These are phyloP conservation scores for Tholera decimalis DNA, from an alignment of 2,888 invertebrate species.

Conservation along the genomic window DNA sequence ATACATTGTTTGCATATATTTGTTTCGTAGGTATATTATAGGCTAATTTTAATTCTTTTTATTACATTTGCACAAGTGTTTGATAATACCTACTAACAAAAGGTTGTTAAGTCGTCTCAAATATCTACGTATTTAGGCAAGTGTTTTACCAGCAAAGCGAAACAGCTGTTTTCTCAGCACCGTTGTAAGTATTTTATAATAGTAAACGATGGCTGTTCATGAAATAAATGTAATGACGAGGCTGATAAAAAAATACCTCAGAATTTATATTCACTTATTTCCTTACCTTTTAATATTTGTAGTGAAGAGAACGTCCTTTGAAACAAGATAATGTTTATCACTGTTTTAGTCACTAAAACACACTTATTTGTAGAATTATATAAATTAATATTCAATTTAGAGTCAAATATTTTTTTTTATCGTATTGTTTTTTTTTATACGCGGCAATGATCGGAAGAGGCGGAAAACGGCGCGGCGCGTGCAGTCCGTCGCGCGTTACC, in stretches of 20 bases:
- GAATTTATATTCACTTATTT: slow-evolving; percentile 18
- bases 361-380: slow-evolving; percentile 18
- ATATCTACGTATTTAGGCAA: no score
- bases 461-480: slow-evolving; percentile 68
- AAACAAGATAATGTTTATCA: slow-evolving; percentile 56
- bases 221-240: slow-evolving; percentile 33
- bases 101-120: no score
- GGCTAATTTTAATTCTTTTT: no score
- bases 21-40: no score
- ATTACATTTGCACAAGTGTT: not conserved
- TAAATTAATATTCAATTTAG: slow-evolving; percentile 5
- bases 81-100: no score
- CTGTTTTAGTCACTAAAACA: slow-evolving; percentile 59
- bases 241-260: slow-evolving; percentile 41
- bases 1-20: not conserved
- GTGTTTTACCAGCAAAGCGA: not conserved
- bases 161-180: slow-evolving; percentile 34
- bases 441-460: slow-evolving; percentile 12
- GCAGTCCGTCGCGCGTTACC: slow-evolving; percentile 69
- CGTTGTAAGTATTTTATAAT: not conserved
- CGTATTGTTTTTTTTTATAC: slow-evolving; percentile 9
- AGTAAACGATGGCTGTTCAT: not conserved
- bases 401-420: not conserved
- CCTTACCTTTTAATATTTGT: slow-evolving; percentile 68
- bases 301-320: slow-evolving; percentile 57